Evolutionary conservation across 2,888 invertebrate genomes (phyloP), one percentile per base, ranked within the genome.

Genomic region (Campoplex nolae): DNA sequence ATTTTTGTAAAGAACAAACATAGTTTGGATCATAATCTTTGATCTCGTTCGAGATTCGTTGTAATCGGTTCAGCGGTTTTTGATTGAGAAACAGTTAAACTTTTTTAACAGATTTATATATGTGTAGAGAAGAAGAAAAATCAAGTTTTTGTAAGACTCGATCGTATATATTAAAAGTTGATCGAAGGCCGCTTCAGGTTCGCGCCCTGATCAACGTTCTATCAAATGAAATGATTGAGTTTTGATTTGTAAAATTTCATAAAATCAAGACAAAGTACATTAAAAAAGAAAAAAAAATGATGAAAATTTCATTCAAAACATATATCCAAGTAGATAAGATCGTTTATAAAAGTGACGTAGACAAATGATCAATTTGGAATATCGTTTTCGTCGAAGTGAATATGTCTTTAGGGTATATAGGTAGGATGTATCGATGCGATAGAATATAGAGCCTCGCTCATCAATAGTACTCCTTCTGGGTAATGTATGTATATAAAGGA

Each of bases 391-490:
- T 48, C 45, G 23, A 74, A 38, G 54, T 38, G 56, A 82, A 74
- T 23, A 23, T 77, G 58, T 68, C 51, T 62, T 18, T 13, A 48
- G 78, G 83, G 16, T 16, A 51, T 23, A 42, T 18, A 38, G 1
- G 42, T 35, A 38, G 54, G 58, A 78, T 86, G 56, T 77, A 54
- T 65, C n/a, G 78, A 58, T 48, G 84, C 32, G 54, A 35, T 65
- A 38, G 71, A n/a, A 23, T 62, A 48, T 54, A 48, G 51, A 38
- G 38, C 35, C 42, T 83, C 38, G 62, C n/a, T 16, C 58, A 80
- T 71, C 65, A 76, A 80, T 83, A 58, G 67, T 28, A 56, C 51
- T 56, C n/a, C 16, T 28, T 54, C 23, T 54, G n/a, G 42, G 7
- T 28, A 56, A 45, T 67, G 67, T 67, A 67, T 38, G 8, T 58